A percentile compares a stretch with the other conserved stretches of the same genome.
phyloP scores from a whole-genome alignment of 2,113 vertebrate species.

The Bettongia penicillata region DNA sequence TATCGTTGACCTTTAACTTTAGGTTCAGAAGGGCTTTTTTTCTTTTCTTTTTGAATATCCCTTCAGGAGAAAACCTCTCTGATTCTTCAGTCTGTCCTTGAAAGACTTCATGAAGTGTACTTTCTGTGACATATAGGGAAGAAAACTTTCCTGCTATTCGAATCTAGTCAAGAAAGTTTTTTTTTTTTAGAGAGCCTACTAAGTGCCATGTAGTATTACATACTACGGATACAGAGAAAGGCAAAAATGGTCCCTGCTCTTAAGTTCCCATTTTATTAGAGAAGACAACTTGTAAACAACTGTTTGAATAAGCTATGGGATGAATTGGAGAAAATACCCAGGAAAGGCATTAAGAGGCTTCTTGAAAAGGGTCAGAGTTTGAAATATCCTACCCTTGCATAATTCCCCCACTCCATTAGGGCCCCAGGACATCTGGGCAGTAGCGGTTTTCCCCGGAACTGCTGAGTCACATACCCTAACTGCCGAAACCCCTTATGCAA shows the following conservation, averaged over 20 bases:
- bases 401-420: too few relatives aligned
- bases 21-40: neutral
- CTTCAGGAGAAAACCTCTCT: neutral
- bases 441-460: too few relatives aligned
- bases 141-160: neutral
- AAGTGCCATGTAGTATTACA: neutral
- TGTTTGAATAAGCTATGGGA: neutral
- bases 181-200: neutral
- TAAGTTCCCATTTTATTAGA: neutral
- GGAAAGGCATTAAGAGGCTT: neutral
- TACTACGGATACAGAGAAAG: neutral
- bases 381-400: too few relatives aligned
- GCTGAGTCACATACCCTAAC: too few relatives aligned
- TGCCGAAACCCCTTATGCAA: too few relatives aligned
- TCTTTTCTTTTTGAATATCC: neutral
- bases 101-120: neutral
- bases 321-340: neutral
- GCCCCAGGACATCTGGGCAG: too few relatives aligned
- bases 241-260: neutral
- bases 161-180: neutral
- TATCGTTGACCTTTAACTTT: neutral
- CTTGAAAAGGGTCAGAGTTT: neutral
- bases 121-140: neutral
- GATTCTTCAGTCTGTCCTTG: conserved; percentile 1
- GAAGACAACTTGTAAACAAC: neutral